These are phyloP conservation scores for Latrodectus elegans DNA, from an alignment of 2,888 invertebrate genomes.

Conservation along the genomic window DNA sequence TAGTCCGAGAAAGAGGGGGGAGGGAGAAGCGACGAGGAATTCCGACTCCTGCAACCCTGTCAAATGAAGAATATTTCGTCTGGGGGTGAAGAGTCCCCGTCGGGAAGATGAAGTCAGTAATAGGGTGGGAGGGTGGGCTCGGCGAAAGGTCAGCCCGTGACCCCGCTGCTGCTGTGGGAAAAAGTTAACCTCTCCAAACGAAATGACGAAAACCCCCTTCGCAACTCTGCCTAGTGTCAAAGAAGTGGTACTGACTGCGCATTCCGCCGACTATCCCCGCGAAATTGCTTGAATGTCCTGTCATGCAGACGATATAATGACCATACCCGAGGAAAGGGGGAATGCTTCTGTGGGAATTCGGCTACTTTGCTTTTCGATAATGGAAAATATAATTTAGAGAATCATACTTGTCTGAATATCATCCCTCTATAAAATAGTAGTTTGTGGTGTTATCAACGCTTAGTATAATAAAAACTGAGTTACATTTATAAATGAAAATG, in stretches of 20 bases:
- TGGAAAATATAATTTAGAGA: neutral
- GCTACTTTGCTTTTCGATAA: neutral
- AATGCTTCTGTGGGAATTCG: too few species aligned
- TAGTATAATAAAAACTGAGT: too few species aligned
- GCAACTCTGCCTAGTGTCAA: neutral
- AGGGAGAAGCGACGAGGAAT: conserved; percentile 15
- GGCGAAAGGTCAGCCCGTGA: conserved; percentile 56
- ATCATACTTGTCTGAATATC: too few species aligned
- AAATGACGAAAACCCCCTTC: conserved; percentile 36
- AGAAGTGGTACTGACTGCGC: too few species aligned
- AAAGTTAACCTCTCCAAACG: conserved; percentile 54
- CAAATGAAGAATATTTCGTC: conserved; percentile 47
- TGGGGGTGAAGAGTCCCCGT: conserved; percentile 16
- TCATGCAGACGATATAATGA: too few species aligned
- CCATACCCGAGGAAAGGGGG: too few species aligned
- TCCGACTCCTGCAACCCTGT: conserved; percentile 53
- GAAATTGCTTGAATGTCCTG: neutral
- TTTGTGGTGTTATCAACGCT: too few species aligned
- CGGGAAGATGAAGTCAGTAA: conserved; percentile 37
- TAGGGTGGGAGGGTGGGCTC: conserved; percentile 40
- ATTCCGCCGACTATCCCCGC: neutral
- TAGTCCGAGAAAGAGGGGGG: conserved; percentile 1
- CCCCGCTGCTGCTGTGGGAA: conserved; percentile 59
- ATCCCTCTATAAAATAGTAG: too few species aligned
- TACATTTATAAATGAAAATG: too few species aligned